Evolutionary conservation across 1,140 invertebrate species (phyloP), one percentile per base, ranked within the genome.

Genomic region (Cotesia chilonis): DNA sequence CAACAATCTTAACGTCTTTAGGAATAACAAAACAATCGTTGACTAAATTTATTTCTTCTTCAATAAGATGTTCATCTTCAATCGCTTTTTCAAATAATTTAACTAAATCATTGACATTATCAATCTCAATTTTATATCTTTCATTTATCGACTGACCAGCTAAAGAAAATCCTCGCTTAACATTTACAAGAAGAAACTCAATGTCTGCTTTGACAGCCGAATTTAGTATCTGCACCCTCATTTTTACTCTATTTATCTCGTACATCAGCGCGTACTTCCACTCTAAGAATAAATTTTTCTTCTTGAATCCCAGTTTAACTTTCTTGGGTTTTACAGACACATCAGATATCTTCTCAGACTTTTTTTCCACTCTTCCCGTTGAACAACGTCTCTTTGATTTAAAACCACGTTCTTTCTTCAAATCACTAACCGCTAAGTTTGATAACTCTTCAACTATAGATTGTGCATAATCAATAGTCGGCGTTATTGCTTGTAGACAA

Each of bases 61-160:
- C 82, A 47, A 89, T 82, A 64, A 75, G 73, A 75, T 74, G 81
- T 54, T 85, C 87, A 61, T 84, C 81, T 83, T 91, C 90, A 54
- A 91, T 87, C 2, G 90, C 90, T 75, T 85, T 82, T 74, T 85
- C 83, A 52, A 92, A 83, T 60, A 89, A 85, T 60, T 87, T 85
- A 68, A 87, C 88, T 57, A 89, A 81, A 14, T 87, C 81, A 73
- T 89, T 84, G 4, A 91, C 87, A 74, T 87, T 87, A 74, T 87
- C 82, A 17, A 90, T 84, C 78, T 91, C 90, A 41, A 83, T 84
- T 41, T 83, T 64, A 74, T 90, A 91, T 76, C 76, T 78, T 20
- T 52, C 28, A 61, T 59, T 65, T 36, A 67, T 68, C 38, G 37
- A 37, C 59, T 61, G 5, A 60, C 68, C 5, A 54, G 68, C 69